Evolutionary conservation across 1,140 invertebrate species (phyloP).

Genomic region (Bombus waltoni): DNA sequence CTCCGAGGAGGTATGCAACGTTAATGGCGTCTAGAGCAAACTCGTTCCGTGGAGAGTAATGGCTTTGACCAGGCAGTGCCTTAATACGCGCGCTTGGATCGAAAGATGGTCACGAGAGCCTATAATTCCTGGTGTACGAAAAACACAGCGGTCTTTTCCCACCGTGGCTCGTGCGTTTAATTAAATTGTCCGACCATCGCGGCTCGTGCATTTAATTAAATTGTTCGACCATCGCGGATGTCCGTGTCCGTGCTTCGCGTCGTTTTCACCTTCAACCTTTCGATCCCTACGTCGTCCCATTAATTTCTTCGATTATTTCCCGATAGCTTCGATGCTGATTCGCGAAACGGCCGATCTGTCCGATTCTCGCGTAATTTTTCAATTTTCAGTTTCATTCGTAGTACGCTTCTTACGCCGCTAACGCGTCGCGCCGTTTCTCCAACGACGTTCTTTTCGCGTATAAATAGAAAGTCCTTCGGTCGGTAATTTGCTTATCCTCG

Average conservation of each 20-base stretch:
- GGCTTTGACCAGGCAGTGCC: constrained; percentile 25
- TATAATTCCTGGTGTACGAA: constrained; percentile 7
- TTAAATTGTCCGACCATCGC: background rate
- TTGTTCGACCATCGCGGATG: background rate
- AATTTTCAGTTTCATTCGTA: background rate
- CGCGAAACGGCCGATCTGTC: no score
- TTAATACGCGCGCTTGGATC: constrained; percentile 5
- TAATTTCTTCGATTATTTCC: no score
- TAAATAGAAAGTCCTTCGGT: background rate
- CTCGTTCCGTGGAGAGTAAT: constrained; percentile 50
- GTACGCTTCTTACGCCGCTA: background rate
- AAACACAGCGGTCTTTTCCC: background rate
- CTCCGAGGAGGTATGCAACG: constrained; percentile 19
- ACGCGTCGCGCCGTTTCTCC: background rate
- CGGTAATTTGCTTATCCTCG: background rate
- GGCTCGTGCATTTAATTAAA: background rate
- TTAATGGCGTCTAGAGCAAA: constrained; percentile 43
- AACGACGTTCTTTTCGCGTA: background rate
- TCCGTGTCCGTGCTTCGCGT: background rate
- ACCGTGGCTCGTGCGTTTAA: background rate
- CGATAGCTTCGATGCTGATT: no score
- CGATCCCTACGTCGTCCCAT: no score
- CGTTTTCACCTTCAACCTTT: no score
- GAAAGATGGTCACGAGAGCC: constrained; percentile 1
- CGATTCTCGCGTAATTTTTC: background rate